phyloP scores from a whole-genome alignment of 1,140 invertebrate species.

The Drosophila athabasca region DNA sequence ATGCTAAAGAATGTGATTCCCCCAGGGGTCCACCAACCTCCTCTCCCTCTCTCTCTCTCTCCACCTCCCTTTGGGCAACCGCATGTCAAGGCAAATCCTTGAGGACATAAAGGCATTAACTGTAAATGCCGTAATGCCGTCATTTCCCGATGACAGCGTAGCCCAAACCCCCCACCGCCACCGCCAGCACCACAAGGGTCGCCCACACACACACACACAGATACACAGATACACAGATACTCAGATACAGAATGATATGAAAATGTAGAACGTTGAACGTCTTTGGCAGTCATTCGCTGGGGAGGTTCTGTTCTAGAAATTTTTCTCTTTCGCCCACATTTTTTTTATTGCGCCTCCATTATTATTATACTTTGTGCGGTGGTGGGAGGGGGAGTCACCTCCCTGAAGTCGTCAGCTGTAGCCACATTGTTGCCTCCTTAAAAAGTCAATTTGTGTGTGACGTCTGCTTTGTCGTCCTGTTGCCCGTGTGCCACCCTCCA shows the following conservation, averaged over 20 bases:
- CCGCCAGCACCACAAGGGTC: too few species aligned
- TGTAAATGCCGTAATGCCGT: constrained; percentile 79
- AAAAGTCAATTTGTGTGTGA: constrained; percentile 76
- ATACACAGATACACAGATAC: constrained; percentile 14
- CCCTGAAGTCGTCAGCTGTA: constrained; percentile 40
- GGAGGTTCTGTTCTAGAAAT: constrained; percentile 35
- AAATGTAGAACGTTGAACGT: constrained; percentile 46
- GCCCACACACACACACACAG: constrained; percentile 16
- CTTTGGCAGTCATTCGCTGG: constrained; percentile 13
- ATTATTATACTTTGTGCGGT: constrained; percentile 59
- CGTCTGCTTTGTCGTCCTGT: constrained; percentile 46
- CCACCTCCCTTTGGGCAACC: background rate
- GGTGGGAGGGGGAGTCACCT: constrained; percentile 1
- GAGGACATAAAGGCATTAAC: constrained; percentile 77
- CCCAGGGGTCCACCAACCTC: background rate
- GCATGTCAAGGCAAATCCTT: constrained; percentile 61
- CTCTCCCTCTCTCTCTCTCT: too few species aligned
- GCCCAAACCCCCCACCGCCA: too few species aligned
- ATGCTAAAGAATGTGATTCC: constrained; percentile 65
- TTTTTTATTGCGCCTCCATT: constrained; percentile 71
- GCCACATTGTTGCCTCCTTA: constrained; percentile 68
- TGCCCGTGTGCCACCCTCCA: constrained; percentile 35
- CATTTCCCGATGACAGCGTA: constrained; percentile 73
- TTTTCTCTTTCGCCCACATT: constrained; percentile 40
- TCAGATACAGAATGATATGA: constrained; percentile 30